Percentiles rank a stretch among this genome's conserved stretches.
phyloP scores from a whole-genome alignment of 2,113 vertebrate genomes.

The Meleagris gallopavo region DNA sequence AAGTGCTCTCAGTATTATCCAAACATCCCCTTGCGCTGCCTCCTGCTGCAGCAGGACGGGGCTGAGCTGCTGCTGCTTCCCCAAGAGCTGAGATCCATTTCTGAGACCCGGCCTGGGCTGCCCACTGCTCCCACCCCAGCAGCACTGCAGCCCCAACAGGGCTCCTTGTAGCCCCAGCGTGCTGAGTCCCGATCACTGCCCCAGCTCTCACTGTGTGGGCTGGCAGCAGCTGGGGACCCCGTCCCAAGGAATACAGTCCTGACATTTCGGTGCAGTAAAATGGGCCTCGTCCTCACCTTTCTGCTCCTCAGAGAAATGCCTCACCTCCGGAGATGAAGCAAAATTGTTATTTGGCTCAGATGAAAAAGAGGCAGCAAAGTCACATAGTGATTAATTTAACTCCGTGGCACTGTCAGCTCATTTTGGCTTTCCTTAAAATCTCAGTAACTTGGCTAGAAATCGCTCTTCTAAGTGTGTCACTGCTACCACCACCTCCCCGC shows the following conservation, averaged over 20 bases:
- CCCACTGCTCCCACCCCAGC: neutral
- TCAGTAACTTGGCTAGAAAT: neutral
- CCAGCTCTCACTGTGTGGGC: neutral
- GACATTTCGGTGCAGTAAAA: neutral
- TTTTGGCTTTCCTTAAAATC: neutral
- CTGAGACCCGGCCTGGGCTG: neutral
- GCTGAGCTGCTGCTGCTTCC: neutral
- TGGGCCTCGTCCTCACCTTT: neutral
- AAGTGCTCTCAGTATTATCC: neutral
- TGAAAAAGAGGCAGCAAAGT: neutral
- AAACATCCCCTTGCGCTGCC: rapidly evolving
- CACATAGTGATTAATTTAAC: neutral
- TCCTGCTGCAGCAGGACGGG: neutral
- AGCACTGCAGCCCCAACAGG: neutral
- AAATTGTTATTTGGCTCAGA: constrained; percentile 1
- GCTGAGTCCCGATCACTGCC: neutral
- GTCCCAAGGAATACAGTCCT: neutral
- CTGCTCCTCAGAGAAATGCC: neutral
- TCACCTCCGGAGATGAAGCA: neutral
- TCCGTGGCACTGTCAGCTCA: neutral
- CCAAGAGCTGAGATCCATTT: neutral
- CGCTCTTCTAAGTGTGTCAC: rapidly evolving
- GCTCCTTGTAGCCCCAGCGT: neutral
- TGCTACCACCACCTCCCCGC: rapidly evolving
- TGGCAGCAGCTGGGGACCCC: neutral